Evolutionary conservation across 1,140 invertebrate genomes (phyloP), one percentile per base, ranked within the genome.

Genomic region (Olivierus martensii): DNA sequence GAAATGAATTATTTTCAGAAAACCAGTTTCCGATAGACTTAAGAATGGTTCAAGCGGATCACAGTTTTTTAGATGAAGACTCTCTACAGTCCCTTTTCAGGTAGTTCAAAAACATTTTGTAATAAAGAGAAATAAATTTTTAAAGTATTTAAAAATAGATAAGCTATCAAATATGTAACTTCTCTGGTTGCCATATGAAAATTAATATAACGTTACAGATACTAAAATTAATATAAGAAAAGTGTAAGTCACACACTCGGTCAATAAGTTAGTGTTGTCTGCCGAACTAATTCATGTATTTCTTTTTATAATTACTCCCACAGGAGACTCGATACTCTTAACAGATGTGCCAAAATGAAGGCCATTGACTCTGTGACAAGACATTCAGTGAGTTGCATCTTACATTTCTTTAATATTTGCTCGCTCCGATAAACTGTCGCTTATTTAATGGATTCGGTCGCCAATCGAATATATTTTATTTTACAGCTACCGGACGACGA

Each of bases 21-120:
- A 79, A 86, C 62, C 86, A 88, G 70, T 93, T 93, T 71, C 89
- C 90, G 14, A 82, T 95, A 65, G 87, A 94, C 66, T 77, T 94
- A 62, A 79, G 78, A 19, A 81, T 83, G 46, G 90, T 90, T 28
- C 82, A 88, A 66, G 86, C 87, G 73, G 90, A 95, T 71, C 89
- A 95, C 70, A 84, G 87, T 35, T 89, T 92, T 67, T 75, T 95
- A 60, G 89, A 93, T 66, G 73, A 76, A 37, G 88, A 91, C 67
- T 88, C 87, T 1, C 72, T 93, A 50, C 83, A 92, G 68, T 87
- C 87, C 14, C 77, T 95, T 17, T 91, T 88, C 73, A 77, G 71
- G 70, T 72, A 62, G 59, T 60, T 28, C 38, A 4, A 28, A 28
- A 28, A 10, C 37, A 43, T 12, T 39, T 12, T 18, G 37, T 45